Evolutionary conservation across 2,888 invertebrate species (phyloP).

Genomic region (Philaethria dido): DNA sequence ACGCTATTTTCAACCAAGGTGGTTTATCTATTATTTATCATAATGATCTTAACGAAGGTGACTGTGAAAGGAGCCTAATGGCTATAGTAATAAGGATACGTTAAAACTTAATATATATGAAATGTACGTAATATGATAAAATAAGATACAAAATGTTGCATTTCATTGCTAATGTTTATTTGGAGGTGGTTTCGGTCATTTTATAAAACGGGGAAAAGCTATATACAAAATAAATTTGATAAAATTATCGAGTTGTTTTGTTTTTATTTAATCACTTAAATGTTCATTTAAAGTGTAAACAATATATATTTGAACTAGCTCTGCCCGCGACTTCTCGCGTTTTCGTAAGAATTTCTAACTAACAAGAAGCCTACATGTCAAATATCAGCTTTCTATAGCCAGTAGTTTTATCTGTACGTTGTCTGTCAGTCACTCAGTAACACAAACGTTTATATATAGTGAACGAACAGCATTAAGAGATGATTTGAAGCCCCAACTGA

Average conservation of each 20-base stretch:
- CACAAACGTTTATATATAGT: no score
- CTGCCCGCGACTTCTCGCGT: no score
- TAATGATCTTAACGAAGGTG: conserved; percentile 33
- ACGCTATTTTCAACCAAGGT: conserved; percentile 33
- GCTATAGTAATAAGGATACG: conserved; percentile 7
- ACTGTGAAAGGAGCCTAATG: conserved; percentile 26
- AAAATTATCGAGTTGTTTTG: neutral
- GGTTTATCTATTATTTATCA: conserved; percentile 39
- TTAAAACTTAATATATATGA: neutral
- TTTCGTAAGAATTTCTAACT: no score
- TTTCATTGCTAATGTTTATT: neutral
- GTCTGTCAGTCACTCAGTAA: no score
- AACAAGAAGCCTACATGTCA: no score
- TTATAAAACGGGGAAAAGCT: neutral
- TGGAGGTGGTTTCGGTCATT: neutral
- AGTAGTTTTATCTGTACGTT: no score
- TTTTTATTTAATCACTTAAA: neutral
- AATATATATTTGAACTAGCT: no score
- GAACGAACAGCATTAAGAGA: neutral
- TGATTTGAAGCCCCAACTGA: neutral
- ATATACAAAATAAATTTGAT: neutral
- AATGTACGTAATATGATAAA: neutral
- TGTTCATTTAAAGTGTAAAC: neutral
- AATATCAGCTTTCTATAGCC: no score
- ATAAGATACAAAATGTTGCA: neutral